Base-by-base conservation (phyloP, 2,888 invertebrate genomes). In the Acleris sparsana region DNA sequence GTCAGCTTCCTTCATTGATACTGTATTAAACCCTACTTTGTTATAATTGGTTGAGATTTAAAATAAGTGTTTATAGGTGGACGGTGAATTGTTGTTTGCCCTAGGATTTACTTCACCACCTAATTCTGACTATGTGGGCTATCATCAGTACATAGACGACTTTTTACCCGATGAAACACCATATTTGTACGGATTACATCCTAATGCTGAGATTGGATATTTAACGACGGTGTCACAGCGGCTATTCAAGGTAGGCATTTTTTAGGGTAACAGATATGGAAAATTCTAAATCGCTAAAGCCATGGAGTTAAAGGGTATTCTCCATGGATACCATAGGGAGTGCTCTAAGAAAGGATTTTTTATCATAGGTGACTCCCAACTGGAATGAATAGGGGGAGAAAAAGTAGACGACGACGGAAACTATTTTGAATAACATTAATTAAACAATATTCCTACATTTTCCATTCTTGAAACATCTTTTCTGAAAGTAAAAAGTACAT, bases 191-290 rank as follows among this genome's bases (percentile, higher is more conserved):
- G 98, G 98, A 0, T 91, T 99, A 20, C 98, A 99, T 89, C 97
- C 98, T 0, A 99, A 99, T 84, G 98, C 99, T 1, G 98, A 99
- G 90, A 98, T 99, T 69, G 98, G 98, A 53, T 98, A 98, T 80
- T 89, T 99, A 60, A 98, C 98, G 0, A 95, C 95, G 0, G 96
- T 96, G 0, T 97, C 98, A 0, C 97, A 98, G 75, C 94, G 95
- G 70, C 89, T 99, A 56, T 98, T 98, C 86, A 95, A 94, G 85
- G 92, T 89, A 70, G 33, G 33, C 33, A 2, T 9, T 9, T 33
- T 9, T 25, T 25, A 25, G 25, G 1, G 6, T 25, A 1, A 6
- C 6, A 25, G 25, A 25, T 6, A 25, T 6, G 25, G 25, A 2
- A 25, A 5, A 25, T 5, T 1, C 25, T 25, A 25, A 25, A 25